phyloP scores from a whole-genome alignment of 2,113 vertebrate species.

The Ariopsis seemanni region DNA sequence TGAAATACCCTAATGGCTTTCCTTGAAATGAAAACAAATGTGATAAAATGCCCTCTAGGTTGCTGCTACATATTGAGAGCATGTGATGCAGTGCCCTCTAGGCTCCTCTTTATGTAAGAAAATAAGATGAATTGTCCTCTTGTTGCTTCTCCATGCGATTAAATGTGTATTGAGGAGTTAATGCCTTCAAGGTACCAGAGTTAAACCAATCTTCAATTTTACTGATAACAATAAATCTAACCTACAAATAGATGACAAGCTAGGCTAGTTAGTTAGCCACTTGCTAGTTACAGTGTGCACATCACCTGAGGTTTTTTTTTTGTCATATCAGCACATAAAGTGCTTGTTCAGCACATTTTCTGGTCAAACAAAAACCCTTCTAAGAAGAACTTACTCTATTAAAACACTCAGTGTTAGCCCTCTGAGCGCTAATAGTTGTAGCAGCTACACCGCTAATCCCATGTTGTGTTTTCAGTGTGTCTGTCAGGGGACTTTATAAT shows the following conservation, averaged over 20 bases:
- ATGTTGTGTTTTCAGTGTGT: background rate
- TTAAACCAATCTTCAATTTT: too few species aligned
- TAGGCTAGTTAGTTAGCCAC: background rate
- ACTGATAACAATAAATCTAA: too few species aligned
- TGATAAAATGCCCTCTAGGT: background rate
- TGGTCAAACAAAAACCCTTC: background rate
- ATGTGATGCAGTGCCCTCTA: background rate
- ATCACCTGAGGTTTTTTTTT: background rate
- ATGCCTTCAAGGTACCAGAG: background rate
- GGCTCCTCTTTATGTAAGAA: background rate
- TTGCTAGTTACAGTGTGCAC: background rate
- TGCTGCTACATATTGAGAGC: background rate
- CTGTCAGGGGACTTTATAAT: background rate
- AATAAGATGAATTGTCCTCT: background rate
- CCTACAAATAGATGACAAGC: background rate
- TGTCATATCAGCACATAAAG: too few species aligned
- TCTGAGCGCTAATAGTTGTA: background rate
- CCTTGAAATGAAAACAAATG: background rate
- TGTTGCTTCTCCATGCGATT: background rate
- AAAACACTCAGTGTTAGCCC: background rate
- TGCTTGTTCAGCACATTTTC: background rate
- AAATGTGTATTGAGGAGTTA: background rate
- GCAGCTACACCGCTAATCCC: background rate
- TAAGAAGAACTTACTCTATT: background rate
- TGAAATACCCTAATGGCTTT: background rate